Base-by-base conservation (phyloP, 53 echinoderm and acorn worm genomes). In the Patiria pectinifera region DNA sequence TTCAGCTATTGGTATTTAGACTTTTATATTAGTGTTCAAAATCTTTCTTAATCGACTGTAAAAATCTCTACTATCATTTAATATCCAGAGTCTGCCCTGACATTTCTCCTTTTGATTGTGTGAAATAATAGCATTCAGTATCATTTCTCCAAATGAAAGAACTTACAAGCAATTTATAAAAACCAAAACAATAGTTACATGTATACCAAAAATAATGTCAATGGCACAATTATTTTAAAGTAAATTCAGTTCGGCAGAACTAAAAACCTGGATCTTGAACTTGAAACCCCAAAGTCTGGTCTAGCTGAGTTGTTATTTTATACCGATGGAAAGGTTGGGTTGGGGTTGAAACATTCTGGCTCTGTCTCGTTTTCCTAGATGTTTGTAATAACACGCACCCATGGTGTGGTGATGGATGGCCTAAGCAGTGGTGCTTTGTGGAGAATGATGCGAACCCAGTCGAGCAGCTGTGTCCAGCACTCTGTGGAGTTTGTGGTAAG, bases 361-460 rank as follows among this genome's bases (percentile, higher is more conserved):
- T 46, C 26, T 45, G 3, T 92, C 19, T 53, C 92, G 69, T 92
- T 82, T 84, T 92, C 13, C 12, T 89, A 97, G 98, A 93, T 80
- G 93, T 94, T 8, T 97, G 98, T 85, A 97, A 97, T 83, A 97
- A 97, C 69, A 97, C 98, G 13, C 98, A 97, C 86, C 92, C 93
- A n/a, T 96, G 93, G 93, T 97, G 98, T 79, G 98, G 96, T n/a
- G 85, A 97, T 58, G 96, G 96, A 47, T 97, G 98, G 98, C 98
- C 98, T 16, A 93, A 93, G 74, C 92, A 95, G 59, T 97, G 98
- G 98, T 97, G 98, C 83, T 97, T 97, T 88, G 93, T 95, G 25
- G 78, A 96, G 82, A 94, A 96, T 62, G 98, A 97, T 84, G 93
- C 93, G 63, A 97, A 97, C 94, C 96, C 98, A 6, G 98, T 97